These are phyloP conservation scores for Bujurquina vittata DNA, from an alignment of 2,113 vertebrate species.

Conservation along the genomic window DNA sequence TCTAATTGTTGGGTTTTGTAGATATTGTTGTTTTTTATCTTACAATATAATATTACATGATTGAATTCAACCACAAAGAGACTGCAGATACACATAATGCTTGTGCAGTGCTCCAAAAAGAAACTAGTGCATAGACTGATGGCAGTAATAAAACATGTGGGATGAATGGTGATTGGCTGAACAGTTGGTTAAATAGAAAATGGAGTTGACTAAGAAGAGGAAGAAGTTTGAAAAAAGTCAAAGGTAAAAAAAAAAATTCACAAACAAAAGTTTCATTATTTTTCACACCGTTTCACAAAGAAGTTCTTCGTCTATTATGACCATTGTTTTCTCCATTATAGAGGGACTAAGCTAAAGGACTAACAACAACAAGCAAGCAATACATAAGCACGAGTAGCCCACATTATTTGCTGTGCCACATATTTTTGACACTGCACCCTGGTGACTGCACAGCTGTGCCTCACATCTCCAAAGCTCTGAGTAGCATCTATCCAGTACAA, in stretches of 20 bases:
- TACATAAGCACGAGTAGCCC: not conserved
- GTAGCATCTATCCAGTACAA: not conserved
- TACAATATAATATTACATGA: not conserved
- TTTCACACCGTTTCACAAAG: no score
- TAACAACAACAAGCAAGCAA: not conserved
- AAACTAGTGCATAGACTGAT: not conserved
- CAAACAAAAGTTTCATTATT: no score
- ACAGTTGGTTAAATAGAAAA: not conserved
- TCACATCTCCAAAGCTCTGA: not conserved
- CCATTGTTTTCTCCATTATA: not conserved
- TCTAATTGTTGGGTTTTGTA: not conserved
- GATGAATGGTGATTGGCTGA: not conserved
- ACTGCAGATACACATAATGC: no score
- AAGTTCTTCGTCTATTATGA: no score
- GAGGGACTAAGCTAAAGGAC: not conserved
- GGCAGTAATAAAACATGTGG: not conserved
- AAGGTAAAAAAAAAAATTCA: no score
- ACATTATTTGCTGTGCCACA: fast-evolving
- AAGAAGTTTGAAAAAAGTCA: no score
- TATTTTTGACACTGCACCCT: not conserved
- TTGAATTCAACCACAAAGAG: no score
- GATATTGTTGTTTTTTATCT: not conserved
- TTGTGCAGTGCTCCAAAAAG: no score
- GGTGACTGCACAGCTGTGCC: not conserved
- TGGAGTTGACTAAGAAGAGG: no score